Evolutionary conservation across 2,113 vertebrate species (phyloP), one percentile per base, ranked within the genome.

Genomic region (Enhydra lutris): DNA sequence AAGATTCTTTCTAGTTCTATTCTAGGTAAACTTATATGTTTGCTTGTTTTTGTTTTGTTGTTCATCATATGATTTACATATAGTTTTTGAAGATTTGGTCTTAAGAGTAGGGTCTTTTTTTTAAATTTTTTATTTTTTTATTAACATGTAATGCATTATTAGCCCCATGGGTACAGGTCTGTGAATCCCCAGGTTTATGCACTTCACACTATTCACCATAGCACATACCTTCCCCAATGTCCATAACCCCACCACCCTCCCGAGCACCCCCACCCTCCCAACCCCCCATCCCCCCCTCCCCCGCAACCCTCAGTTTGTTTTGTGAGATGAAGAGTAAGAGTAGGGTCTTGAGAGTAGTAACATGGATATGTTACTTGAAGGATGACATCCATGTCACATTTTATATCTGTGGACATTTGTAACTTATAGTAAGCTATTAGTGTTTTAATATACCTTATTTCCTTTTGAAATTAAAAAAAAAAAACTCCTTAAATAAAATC

Each of bases 251-350:
- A 52, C 50, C 1, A 17, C 15, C 50, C 50, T 52, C 50, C 50
- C 50, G 4, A 52, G 17, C 50, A 52, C 15, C 50, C 15, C 15
- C 50, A 52, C 50, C 50, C 4, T 17, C 50, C 14, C 50, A 52
- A 1, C 50, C 50, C 4, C 4, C 50, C 14, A 3, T 3, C 4
- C 50, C 4, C 50, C 50, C 14, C 0, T 4, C 50, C 4, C 15
- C 50, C 15, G 1, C 50, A 52, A 52, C 15, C 50, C 15, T 5
- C 50, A 52, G 50, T 52, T 52, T 52, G 50, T 52, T 52, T 52
- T 52, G 50, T 52, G 15, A 52, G 50, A 52, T 52, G 50, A 52
- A 17, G 15, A 52, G 15, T 84, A 83, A 95, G 79, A 52, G 13
- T 7, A 2, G 3, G 24, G 6, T 15, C 6, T 61, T 55, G 57